Evolutionary conservation across 2,888 invertebrate species (phyloP).

Genomic region (Chirona hameri): DNA sequence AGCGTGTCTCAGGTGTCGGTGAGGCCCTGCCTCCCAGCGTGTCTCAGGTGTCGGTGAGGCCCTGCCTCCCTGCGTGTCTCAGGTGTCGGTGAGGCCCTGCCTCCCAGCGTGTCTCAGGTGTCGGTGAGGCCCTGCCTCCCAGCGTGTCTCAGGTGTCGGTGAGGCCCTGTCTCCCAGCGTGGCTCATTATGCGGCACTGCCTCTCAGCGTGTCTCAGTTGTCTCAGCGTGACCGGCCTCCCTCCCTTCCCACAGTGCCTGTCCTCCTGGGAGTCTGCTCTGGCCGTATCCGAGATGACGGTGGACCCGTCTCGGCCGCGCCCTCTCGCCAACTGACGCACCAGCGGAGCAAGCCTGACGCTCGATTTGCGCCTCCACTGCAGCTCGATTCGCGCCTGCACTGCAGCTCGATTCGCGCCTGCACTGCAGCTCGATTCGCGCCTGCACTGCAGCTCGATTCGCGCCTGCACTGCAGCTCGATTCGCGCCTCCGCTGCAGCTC

Average conservation of each 20-base stretch:
- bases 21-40: too few relatives aligned
- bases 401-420: neutral
- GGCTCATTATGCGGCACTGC: too few relatives aligned
- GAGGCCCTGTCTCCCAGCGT: too few relatives aligned
- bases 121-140: too few relatives aligned
- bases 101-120: too few relatives aligned
- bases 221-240: too few relatives aligned
- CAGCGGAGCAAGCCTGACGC: neutral
- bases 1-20: too few relatives aligned
- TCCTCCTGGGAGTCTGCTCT: conserved; percentile 49
- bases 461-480: neutral
- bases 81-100: too few relatives aligned
- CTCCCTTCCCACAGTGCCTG: conserved; percentile 45
- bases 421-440: neutral
- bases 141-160: too few relatives aligned
- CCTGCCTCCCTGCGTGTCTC: too few relatives aligned
- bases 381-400: neutral
- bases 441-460: neutral
- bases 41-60: too few relatives aligned
- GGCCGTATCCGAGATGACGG: conserved; percentile 38
- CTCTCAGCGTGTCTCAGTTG: neutral
- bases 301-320: neutral
- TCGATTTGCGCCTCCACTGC: neutral
- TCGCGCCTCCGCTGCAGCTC: neutral
- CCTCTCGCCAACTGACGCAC: neutral